phyloP scores from a whole-genome alignment of 2,888 invertebrate species.

The Homarus gammarus region DNA sequence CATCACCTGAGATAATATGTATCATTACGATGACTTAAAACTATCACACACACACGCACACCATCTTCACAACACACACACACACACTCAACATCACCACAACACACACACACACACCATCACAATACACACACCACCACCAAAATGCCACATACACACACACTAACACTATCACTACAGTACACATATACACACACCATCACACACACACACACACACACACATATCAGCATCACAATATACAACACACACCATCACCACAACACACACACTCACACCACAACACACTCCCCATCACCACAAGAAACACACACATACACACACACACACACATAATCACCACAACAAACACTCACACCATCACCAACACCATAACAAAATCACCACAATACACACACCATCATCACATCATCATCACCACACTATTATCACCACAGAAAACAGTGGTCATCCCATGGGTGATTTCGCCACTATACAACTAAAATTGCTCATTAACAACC shows the following conservation, averaged over 20 bases:
- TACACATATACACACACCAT: too few relatives aligned
- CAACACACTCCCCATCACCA: not conserved
- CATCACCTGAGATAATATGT: too few relatives aligned
- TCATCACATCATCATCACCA: not conserved
- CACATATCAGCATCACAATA: too few relatives aligned
- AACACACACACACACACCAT: not conserved
- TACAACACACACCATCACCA: not conserved
- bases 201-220: not conserved
- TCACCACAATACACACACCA: not conserved
- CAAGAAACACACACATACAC: not conserved
- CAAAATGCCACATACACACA: too few relatives aligned
- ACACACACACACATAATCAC: not conserved
- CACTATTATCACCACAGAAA: not conserved
- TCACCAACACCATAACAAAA: not conserved
- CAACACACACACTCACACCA: not conserved
- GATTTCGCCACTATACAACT: too few relatives aligned
- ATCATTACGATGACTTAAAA: too few relatives aligned
- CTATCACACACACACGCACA: too few relatives aligned
- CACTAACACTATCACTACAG: too few relatives aligned
- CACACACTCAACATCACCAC: not conserved
- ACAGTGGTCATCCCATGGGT: too few relatives aligned
- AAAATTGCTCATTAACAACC: too few relatives aligned
- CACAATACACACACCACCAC: not conserved
- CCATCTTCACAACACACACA: too few relatives aligned
- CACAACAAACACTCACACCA: not conserved